These are phyloP conservation scores for Oncorhynchus masou DNA, from an alignment of 2,113 vertebrate genomes.

Conservation along the genomic window DNA sequence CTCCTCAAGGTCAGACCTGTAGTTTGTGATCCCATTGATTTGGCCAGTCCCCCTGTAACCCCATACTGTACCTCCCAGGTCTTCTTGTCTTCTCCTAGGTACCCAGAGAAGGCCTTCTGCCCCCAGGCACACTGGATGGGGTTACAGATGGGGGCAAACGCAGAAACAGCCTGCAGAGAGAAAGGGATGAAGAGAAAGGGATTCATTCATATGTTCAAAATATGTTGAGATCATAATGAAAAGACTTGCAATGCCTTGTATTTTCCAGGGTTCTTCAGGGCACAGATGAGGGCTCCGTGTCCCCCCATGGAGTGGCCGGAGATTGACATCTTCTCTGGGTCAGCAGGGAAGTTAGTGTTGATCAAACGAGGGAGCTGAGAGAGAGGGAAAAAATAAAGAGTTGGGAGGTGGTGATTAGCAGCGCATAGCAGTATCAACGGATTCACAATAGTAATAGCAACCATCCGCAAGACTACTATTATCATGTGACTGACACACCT, in stretches of 20 bases:
- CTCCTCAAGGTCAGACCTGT: not conserved
- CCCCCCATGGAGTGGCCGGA: constrained; percentile 93
- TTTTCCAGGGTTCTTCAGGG: constrained; percentile 90
- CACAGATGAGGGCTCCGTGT: constrained; percentile 83
- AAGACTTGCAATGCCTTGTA: constrained; percentile 75
- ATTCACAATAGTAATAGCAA: not conserved
- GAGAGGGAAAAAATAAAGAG: not conserved
- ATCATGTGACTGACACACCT: constrained; percentile 72
- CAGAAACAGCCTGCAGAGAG: constrained; percentile 83
- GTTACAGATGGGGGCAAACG: constrained; percentile 96
- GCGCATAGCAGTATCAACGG: not conserved
- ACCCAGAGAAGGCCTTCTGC: constrained; percentile 90
- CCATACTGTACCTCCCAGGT: constrained; percentile 88
- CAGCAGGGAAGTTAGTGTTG: constrained; percentile 86
- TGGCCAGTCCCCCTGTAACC: not conserved
- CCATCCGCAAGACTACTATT: not conserved
- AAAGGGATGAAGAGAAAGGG: constrained; percentile 24
- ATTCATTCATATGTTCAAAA: not conserved
- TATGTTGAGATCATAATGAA: not conserved
- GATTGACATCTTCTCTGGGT: constrained; percentile 86
- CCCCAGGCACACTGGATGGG: constrained; percentile 62
- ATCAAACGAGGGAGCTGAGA: constrained; percentile 84
- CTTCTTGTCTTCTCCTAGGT: constrained; percentile 84
- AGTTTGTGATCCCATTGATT: not conserved
- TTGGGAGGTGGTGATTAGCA: not conserved